A percentile compares a stretch with the other conserved stretches of the same genome.
Evolutionary conservation across 2,797 vertebrate genomes (phyloP).

Genomic region (Spea hammondii): DNA sequence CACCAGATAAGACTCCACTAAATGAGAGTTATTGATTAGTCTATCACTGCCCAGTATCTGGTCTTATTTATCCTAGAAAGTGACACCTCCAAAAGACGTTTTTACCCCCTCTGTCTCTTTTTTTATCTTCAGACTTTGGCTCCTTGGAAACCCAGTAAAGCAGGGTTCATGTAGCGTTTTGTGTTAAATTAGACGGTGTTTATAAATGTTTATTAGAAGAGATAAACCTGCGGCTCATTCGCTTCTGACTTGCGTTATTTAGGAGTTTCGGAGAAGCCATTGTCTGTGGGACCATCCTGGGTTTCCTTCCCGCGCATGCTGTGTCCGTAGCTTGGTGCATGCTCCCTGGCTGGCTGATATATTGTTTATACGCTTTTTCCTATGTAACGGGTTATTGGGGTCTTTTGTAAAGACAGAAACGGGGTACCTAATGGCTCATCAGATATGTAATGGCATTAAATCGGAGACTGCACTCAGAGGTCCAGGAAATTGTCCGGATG

Average conservation of each 20-base stretch:
- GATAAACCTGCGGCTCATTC: too few relatives aligned
- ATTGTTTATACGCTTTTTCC: not conserved
- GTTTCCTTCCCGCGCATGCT: conserved; percentile 18
- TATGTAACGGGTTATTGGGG: not conserved
- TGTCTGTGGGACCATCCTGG: conserved; percentile 8
- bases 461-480: not conserved
- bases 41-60: not conserved
- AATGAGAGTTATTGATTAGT: not conserved
- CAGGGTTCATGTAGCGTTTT: too few relatives aligned
- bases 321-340: conserved; percentile 8
- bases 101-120: conserved; percentile 7
- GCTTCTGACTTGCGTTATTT: too few relatives aligned
- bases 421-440: not conserved
- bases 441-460: too few relatives aligned
- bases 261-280: conserved; percentile 4
- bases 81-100: conserved; percentile 31
- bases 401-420: too few relatives aligned
- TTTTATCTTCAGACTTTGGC: conserved; percentile 17
- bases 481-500: not conserved
- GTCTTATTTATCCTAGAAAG: not conserved
- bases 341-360: conserved; percentile 1
- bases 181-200: too few relatives aligned
- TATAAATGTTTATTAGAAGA: too few relatives aligned
- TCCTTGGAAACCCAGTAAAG: not conserved
- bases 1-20: not conserved